Evolutionary conservation across 1,140 invertebrate species (phyloP).

Genomic region (Mycetomoellerius zeteki): DNA sequence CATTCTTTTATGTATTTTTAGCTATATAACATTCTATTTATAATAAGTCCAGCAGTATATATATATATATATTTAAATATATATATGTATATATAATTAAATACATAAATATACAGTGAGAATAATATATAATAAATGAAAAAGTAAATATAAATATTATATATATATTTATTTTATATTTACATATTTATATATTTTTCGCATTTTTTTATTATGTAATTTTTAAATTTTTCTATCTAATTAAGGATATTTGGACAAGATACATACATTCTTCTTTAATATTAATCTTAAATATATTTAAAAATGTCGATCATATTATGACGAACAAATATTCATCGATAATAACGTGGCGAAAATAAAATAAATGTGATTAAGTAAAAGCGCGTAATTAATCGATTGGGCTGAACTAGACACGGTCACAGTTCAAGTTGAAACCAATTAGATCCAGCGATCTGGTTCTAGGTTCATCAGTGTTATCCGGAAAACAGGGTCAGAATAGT

Average conservation of each 20-base stretch:
- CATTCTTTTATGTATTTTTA: background rate
- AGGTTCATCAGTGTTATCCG: background rate
- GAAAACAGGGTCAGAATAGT: constrained; percentile 13
- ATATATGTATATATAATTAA: too few relatives aligned
- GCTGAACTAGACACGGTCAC: constrained; percentile 10
- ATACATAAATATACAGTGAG: too few relatives aligned
- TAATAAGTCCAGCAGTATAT: background rate
- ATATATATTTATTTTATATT: too few relatives aligned
- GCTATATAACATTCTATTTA: background rate
- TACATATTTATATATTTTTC: too few relatives aligned
- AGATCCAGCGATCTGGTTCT: constrained; percentile 17
- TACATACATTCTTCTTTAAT: too few relatives aligned
- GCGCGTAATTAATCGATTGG: background rate
- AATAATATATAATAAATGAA: too few relatives aligned
- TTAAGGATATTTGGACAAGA: too few relatives aligned
- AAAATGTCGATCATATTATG: background rate
- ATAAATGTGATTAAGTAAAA: constrained; percentile 5
- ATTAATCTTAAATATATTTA: background rate
- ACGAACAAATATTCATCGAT: background rate
- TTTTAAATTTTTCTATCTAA: too few relatives aligned
- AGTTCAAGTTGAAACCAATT: constrained; percentile 51
- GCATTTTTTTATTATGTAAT: too few relatives aligned
- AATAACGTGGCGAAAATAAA: constrained; percentile 10
- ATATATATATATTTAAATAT: too few relatives aligned
- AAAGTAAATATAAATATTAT: too few relatives aligned